Evolutionary conservation across 2,888 invertebrate species (phyloP), one percentile per base, ranked within the genome.

Genomic region (Ochlodes sylvanus): DNA sequence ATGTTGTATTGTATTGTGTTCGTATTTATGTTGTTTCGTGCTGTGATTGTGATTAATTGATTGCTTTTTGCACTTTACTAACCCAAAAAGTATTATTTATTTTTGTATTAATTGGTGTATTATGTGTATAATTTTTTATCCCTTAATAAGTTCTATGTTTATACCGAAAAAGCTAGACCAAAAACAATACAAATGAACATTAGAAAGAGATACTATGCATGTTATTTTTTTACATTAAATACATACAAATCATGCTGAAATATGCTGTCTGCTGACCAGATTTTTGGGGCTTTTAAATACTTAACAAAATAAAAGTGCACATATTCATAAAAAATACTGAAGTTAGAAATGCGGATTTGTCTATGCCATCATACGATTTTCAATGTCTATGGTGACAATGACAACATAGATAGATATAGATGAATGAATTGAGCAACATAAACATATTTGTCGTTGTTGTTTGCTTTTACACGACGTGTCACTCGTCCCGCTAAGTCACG

Each of bases 41-140:
- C 73, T 70, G 71, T 72, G 12, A 69, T 71, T 12, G 32, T 60
- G 44, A 32, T 42, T 62, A 41, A 54, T 10, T 77, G 77, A 70
- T 63, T 71, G 83, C 82, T 87, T 83, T 73, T 79, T 78, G 86
- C 89, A 87, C 87, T 73, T 78, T 88, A 89, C 89, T 91, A 91
- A 91, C 89, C 82, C 83, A 80, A 82, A 77, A 27, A 52, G 52
- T 52, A 52, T 27, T 52, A 27, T 52, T 12, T 52, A 52, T 52
- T 52, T 47, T 52, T 58, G 70, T 69, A 68, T 69, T 56, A 70
- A 63, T 44, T 50, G 32, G 70, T 58, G 60, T 71, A 69, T 70
- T 70, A 27, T 73, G 61, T 69, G 65, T 69, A 56, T 64, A 44
- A 0, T 52, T 17, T 44, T 21, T 60, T 27, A 27, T 38, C 17